These are phyloP conservation scores for Hydraecia micacea DNA, from an alignment of 2,888 invertebrate species.

Conservation along the genomic window DNA sequence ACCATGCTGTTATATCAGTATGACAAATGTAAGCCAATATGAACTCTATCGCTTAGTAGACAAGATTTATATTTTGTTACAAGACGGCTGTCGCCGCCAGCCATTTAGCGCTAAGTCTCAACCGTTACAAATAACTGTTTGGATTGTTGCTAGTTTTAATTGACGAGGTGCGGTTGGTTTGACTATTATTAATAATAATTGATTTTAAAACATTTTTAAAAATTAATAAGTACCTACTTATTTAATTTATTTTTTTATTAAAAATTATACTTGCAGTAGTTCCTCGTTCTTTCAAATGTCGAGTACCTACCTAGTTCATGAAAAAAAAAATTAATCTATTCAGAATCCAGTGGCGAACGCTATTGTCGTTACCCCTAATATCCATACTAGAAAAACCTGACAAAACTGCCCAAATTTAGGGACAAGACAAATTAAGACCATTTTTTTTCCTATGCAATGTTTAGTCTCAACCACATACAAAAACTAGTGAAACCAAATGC, in stretches of 20 bases:
- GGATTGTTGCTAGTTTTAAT: conserved; percentile 72
- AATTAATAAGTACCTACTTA: not conserved
- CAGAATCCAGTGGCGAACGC: not conserved
- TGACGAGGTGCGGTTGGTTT: conserved; percentile 56
- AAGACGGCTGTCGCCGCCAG: conserved; percentile 63
- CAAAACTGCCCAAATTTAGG: not conserved
- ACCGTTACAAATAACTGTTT: conserved; percentile 65
- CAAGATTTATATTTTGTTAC: conserved; percentile 58
- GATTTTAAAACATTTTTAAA: not conserved
- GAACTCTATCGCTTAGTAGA: conserved; percentile 61
- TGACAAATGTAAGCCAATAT: conserved; percentile 68
- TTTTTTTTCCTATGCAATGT: not conserved
- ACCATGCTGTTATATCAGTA: conserved; percentile 38
- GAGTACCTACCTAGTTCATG: not conserved
- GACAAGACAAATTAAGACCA: not conserved
- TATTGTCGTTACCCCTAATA: not conserved
- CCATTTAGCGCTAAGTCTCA: conserved; percentile 73
- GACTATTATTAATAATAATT: conserved; percentile 19
- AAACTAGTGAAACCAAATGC: conserved; percentile 49
- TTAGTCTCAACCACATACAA: not conserved
- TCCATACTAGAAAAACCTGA: not conserved
- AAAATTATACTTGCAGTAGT: not conserved
- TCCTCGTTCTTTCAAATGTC: not conserved
- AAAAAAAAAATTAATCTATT: not conserved
- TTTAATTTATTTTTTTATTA: not conserved